Percentiles rank a stretch among this genome's conserved stretches.
Conservation (phyloP, 2,113 vertebrate genomes). For the Dendropsophus ebraccatus region DNA sequence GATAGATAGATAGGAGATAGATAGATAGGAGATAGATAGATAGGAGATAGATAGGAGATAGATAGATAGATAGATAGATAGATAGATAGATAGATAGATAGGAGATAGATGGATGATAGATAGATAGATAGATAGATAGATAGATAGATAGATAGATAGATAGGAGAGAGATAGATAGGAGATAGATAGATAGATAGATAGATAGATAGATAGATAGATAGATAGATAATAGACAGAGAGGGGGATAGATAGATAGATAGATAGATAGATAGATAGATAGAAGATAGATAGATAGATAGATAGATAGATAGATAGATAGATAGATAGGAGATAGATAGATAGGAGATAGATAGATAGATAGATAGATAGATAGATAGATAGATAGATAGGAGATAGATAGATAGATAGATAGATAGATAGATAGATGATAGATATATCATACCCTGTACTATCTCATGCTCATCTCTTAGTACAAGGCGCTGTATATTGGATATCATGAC, state of each 20-base stretch:
- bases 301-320: constrained; percentile 13
- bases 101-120: background rate
- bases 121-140: background rate
- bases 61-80: no score
- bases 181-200: background rate
- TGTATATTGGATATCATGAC: constrained; percentile 28
- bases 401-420: background rate
- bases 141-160: no score
- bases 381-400: background rate
- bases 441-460: no score
- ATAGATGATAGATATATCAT: no score
- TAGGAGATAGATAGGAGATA: no score
- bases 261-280: constrained; percentile 12
- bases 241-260: background rate
- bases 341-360: background rate
- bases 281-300: constrained; percentile 6
- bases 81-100: no score
- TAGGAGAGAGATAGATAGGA: background rate
- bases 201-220: no score
- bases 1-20: no score
- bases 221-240: background rate
- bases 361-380: background rate
- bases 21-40: no score
- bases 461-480: no score
- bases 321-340: background rate